Evolutionary conservation across 2,888 invertebrate genomes (phyloP).

Genomic region (Cataglyphis cursor): DNA sequence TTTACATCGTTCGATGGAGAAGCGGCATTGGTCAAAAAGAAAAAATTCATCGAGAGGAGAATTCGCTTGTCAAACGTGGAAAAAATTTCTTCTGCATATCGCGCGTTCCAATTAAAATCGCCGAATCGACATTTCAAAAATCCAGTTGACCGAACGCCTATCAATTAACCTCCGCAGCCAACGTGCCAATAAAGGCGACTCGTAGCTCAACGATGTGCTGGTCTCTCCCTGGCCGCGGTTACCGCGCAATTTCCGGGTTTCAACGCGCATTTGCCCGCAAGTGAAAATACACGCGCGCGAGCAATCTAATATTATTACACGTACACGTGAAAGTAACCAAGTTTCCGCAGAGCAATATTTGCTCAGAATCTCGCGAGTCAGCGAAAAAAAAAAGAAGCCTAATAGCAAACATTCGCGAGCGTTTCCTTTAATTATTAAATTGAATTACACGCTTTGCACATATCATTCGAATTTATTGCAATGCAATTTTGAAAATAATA

Average conservation of each 20-base stretch:
- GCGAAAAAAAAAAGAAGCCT: neutral
- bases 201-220: slow-evolving; percentile 37
- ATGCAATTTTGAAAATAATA: slow-evolving; percentile 33
- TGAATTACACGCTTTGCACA: slow-evolving; percentile 12
- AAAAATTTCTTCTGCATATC: slow-evolving; percentile 52
- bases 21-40: neutral
- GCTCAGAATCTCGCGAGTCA: slow-evolving; percentile 15
- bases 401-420: slow-evolving; percentile 13
- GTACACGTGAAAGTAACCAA: neutral
- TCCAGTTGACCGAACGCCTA: slow-evolving; percentile 59
- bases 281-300: slow-evolving; percentile 34
- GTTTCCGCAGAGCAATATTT: slow-evolving; percentile 38
- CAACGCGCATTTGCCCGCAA: slow-evolving; percentile 19
- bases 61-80: slow-evolving; percentile 21
- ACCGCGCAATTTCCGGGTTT: slow-evolving; percentile 56
- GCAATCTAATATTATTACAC: slow-evolving; percentile 10
- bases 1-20: neutral
- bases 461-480: neutral
- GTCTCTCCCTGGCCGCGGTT: slow-evolving; percentile 17
- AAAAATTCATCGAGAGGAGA: neutral
- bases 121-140: slow-evolving; percentile 41
- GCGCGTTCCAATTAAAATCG: slow-evolving; percentile 59
- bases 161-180: slow-evolving; percentile 63
- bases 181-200: slow-evolving; percentile 60
- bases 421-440: slow-evolving; percentile 46